Evolutionary conservation across 2,888 invertebrate species (phyloP).

Genomic region (Acrocyrtus sp.): DNA sequence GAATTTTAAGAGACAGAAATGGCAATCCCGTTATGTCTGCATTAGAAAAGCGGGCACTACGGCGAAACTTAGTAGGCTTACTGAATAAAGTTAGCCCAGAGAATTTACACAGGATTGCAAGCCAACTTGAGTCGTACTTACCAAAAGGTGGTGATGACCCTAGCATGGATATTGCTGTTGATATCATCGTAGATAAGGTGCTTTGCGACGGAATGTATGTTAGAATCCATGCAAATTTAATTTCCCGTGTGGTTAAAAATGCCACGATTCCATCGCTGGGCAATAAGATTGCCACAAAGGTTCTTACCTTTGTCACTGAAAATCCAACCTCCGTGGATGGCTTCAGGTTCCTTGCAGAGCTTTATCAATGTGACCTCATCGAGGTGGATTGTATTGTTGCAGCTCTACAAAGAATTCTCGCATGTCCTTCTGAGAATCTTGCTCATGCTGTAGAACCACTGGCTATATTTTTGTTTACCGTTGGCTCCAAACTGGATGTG

Average conservation of each 20-base stretch:
- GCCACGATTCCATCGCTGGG: slow-evolving; percentile 42
- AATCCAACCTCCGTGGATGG: slow-evolving; percentile 50
- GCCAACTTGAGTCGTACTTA: slow-evolving; percentile 49
- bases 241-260: slow-evolving; percentile 42
- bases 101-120: slow-evolving; percentile 57
- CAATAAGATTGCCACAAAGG: slow-evolving; percentile 36
- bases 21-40: slow-evolving; percentile 30
- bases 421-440: slow-evolving; percentile 24
- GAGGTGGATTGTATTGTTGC: slow-evolving; percentile 40
- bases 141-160: slow-evolving; percentile 42
- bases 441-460: slow-evolving; percentile 47
- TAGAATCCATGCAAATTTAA: slow-evolving; percentile 53
- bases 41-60: slow-evolving; percentile 36
- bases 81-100: slow-evolving; percentile 60
- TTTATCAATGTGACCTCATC: slow-evolving; percentile 56
- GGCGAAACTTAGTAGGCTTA: slow-evolving; percentile 42
- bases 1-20: slow-evolving; percentile 32
- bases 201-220: slow-evolving; percentile 57
- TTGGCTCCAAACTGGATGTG: slow-evolving; percentile 42
- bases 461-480: slow-evolving; percentile 51
- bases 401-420: slow-evolving; percentile 34
- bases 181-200: slow-evolving; percentile 56
- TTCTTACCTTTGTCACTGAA: slow-evolving; percentile 36
- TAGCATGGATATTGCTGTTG: slow-evolving; percentile 48
- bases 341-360: slow-evolving; percentile 56